Evolutionary conservation across 2,113 vertebrate species (phyloP).

Genomic region (Gasterosteus aculeatus): DNA sequence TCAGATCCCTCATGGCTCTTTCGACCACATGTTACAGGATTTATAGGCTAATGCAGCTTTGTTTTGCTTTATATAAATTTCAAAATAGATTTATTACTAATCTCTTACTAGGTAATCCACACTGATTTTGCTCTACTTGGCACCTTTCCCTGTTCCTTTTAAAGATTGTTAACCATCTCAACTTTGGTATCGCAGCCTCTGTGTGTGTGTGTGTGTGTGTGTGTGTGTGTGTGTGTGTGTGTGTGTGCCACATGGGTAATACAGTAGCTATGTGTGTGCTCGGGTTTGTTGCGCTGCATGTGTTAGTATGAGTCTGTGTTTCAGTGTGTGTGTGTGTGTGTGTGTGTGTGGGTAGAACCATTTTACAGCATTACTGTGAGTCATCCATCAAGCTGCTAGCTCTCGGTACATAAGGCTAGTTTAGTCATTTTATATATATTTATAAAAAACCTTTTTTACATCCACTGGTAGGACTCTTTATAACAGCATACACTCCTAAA

Average conservation of each 20-base stretch:
- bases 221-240: slow-evolving; percentile 25
- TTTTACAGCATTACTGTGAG: slow-evolving; percentile 75
- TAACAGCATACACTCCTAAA: slow-evolving; percentile 49
- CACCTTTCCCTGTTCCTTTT: slow-evolving; percentile 16
- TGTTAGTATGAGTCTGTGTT: slow-evolving; percentile 45
- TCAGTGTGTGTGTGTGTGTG: slow-evolving; percentile 42
- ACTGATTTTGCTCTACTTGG: slow-evolving; percentile 31
- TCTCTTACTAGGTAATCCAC: slow-evolving; percentile 44
- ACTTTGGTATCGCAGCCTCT: slow-evolving; percentile 24
- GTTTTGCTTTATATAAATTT: slow-evolving; percentile 33
- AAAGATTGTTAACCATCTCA: slow-evolving; percentile 45
- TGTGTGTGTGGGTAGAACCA: slow-evolving; percentile 72
- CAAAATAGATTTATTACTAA: slow-evolving; percentile 59
- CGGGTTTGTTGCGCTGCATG: slow-evolving; percentile 20
- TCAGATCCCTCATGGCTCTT: slow-evolving; percentile 24
- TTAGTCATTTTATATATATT: slow-evolving; percentile 72
- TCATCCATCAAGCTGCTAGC: slow-evolving; percentile 77
- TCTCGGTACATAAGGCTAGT: slow-evolving; percentile 61
- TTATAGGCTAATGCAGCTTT: slow-evolving; percentile 30
- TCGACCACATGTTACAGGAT: slow-evolving; percentile 48
- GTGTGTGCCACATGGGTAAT: not conserved
- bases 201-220: slow-evolving; percentile 15
- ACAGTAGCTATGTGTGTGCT: not conserved
- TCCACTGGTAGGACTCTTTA: slow-evolving; percentile 48
- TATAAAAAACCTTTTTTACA: slow-evolving; percentile 58